Conservation (phyloP, 2,888 invertebrate species). For the Limnephilus lunatus region DNA sequence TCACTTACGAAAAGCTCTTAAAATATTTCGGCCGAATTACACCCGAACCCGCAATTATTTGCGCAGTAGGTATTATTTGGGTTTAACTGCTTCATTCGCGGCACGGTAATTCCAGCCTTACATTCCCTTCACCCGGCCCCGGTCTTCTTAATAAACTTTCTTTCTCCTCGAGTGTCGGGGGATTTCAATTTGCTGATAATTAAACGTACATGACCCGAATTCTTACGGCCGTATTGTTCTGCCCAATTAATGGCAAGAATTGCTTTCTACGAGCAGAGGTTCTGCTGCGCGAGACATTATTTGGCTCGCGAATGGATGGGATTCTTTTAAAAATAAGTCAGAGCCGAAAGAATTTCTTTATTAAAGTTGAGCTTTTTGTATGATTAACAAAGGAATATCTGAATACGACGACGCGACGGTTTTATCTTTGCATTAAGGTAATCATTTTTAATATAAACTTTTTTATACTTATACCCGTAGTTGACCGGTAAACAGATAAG, state of each 20-base stretch:
- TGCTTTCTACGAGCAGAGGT: background rate
- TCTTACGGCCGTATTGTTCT: conserved; percentile 65
- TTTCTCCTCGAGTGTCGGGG: conserved; percentile 51
- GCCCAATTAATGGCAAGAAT: conserved; percentile 61
- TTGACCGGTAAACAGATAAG: too few species aligned
- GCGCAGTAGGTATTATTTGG: conserved; percentile 26
- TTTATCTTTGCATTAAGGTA: background rate
- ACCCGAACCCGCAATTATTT: conserved; percentile 38
- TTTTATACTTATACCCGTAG: too few species aligned
- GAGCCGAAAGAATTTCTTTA: background rate
- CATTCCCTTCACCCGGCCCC: conserved; percentile 33
- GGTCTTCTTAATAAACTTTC: conserved; percentile 50
- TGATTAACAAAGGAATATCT: background rate
- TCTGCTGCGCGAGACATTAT: background rate
- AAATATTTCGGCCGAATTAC: background rate
- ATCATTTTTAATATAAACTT: too few species aligned
- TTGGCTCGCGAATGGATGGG: background rate
- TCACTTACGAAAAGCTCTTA: background rate
- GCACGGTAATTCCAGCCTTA: conserved; percentile 23
- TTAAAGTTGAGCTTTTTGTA: background rate
- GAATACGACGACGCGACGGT: background rate
- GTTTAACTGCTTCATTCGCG: conserved; percentile 39
- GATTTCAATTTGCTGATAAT: conserved; percentile 66
- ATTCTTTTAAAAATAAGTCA: background rate
- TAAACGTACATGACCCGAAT: conserved; percentile 64